A percentile compares a stretch with the other conserved stretches of the same genome.
Conservation (phyloP, 1,140 invertebrate genomes). For the Drosophila quadrilineata region DNA sequence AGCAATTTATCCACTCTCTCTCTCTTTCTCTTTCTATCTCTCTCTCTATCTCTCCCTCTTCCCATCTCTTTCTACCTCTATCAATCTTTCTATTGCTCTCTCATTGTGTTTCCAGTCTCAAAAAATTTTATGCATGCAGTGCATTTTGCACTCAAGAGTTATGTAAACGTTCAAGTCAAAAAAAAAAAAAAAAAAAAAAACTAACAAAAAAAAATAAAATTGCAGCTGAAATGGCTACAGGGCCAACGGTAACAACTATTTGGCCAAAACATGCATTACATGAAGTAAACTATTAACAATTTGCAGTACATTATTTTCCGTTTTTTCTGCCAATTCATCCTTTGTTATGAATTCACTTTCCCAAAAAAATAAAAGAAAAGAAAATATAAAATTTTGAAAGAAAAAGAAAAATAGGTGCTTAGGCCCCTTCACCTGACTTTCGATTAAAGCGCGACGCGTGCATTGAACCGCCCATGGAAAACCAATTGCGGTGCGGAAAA, state of each 20-base stretch:
- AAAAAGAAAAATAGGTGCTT: too few relatives aligned
- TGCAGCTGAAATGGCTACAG: slow-evolving; percentile 2
- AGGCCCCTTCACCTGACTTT: slow-evolving; percentile 27
- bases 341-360: slow-evolving; percentile 54
- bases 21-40: too few relatives aligned
- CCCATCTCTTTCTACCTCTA: too few relatives aligned
- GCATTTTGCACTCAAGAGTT: slow-evolving; percentile 3
- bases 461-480: slow-evolving; percentile 62
- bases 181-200: too few relatives aligned
- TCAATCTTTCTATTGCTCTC: too few relatives aligned
- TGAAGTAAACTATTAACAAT: too few relatives aligned
- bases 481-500: neutral
- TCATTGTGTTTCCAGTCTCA: neutral
- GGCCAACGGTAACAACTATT: slow-evolving; percentile 5
- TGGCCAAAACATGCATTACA: slow-evolving; percentile 51
- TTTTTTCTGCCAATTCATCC: slow-evolving; percentile 45
- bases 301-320: too few relatives aligned
- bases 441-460: slow-evolving; percentile 36
- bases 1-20: too few relatives aligned
- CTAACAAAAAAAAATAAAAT: too few relatives aligned
- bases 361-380: neutral
- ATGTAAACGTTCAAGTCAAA: slow-evolving; percentile 5
- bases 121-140: too few relatives aligned
- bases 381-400: neutral
- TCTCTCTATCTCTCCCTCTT: too few relatives aligned